Evolutionary conservation across 2,888 invertebrate species (phyloP).

Genomic region (Glyphotaelius pellucidus): DNA sequence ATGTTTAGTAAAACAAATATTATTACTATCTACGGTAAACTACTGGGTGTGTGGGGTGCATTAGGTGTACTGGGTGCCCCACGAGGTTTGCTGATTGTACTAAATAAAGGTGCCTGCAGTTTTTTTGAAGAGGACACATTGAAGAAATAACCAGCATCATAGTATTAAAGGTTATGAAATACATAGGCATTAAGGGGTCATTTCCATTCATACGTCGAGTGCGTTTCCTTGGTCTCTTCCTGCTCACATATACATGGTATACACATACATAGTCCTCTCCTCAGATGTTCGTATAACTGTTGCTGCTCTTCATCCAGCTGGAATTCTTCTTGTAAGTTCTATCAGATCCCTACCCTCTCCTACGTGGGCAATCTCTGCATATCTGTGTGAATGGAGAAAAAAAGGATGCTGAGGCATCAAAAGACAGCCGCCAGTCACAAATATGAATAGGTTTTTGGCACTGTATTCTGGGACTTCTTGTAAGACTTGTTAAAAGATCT

Average conservation of each 20-base stretch:
- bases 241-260: neutral
- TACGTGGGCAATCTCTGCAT: no score
- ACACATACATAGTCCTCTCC: no score
- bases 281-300: no score
- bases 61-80: neutral
- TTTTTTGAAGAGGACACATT: neutral
- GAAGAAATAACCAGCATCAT: neutral
- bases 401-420: no score
- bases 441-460: no score
- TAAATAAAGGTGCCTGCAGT: slow-evolving; percentile 32
- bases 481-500: neutral
- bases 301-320: no score
- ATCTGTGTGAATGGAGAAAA: no score
- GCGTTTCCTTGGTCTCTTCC: neutral
- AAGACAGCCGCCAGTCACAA: no score
- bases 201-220: neutral
- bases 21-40: neutral
- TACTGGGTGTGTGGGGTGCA: neutral
- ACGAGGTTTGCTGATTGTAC: slow-evolving; percentile 6
- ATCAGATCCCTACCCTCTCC: no score
- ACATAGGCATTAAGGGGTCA: no score
- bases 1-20: slow-evolving; percentile 29
- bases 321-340: no score
- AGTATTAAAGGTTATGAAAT: neutral
- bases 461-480: neutral